phyloP scores from a whole-genome alignment of 1,140 invertebrate species.

The Manduca sexta region DNA sequence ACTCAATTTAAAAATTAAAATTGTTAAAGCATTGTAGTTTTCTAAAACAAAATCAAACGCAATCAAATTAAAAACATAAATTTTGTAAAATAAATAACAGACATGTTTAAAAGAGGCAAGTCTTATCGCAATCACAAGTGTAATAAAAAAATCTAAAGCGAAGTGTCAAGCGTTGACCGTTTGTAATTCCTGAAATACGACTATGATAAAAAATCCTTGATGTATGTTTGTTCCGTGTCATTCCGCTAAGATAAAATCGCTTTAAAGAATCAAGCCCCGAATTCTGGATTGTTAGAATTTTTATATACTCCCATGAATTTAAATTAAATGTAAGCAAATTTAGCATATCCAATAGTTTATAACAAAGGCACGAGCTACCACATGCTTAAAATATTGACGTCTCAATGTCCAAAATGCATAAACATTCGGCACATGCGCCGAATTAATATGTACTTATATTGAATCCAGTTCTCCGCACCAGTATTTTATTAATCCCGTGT shows the following conservation, averaged over 20 bases:
- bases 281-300: background rate
- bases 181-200: slow-evolving; percentile 26
- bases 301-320: no score
- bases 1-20: no score
- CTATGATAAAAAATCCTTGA: slow-evolving; percentile 2
- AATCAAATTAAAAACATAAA: no score
- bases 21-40: no score
- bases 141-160: background rate
- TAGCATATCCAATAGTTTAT: no score
- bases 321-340: no score
- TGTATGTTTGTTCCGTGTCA: slow-evolving; percentile 4
- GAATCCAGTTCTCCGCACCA: slow-evolving; percentile 16
- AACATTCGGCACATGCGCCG: no score
- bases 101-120: background rate
- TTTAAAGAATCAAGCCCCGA: slow-evolving; percentile 14
- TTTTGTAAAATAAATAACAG: no score
- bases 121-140: background rate
- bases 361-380: no score
- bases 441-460: slow-evolving; percentile 9
- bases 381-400: no score
- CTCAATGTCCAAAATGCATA: no score
- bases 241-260: slow-evolving; percentile 16
- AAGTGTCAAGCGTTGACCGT: background rate
- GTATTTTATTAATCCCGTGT: slow-evolving; percentile 13
- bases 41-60: no score